Evolutionary conservation across 2,888 invertebrate species (phyloP).

Genomic region (Hyposoter dolosus): DNA sequence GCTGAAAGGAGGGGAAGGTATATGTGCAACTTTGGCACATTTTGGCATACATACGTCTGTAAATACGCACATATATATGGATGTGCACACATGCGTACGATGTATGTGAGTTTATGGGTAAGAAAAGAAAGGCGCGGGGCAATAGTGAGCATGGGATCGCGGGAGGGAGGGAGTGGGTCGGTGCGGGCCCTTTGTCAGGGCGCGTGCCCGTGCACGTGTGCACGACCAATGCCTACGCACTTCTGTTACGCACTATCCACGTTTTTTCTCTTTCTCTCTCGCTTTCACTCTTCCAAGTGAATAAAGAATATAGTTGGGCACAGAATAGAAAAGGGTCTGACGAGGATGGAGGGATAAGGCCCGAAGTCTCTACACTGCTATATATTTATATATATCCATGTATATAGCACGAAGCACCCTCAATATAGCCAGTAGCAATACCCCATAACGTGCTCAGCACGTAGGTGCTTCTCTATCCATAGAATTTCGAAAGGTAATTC

Average conservation of each 20-base stretch:
- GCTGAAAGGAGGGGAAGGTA: constrained; percentile 61
- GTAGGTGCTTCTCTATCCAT: constrained; percentile 76
- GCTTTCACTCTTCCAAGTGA: constrained; percentile 54
- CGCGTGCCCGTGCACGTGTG: constrained; percentile 84
- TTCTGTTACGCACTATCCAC: constrained; percentile 73
- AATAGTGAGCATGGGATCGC: constrained; percentile 60
- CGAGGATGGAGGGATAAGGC: constrained; percentile 44
- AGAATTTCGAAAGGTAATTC: constrained; percentile 79
- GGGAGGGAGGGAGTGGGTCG: constrained; percentile 73
- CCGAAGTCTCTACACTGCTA: constrained; percentile 30
- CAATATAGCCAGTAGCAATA: constrained; percentile 66
- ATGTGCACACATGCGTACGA: background rate
- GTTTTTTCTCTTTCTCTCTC: constrained; percentile 59
- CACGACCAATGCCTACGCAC: constrained; percentile 83
- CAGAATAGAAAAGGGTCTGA: constrained; percentile 57
- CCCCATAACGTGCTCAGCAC: constrained; percentile 60
- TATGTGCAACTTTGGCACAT: constrained; percentile 25
- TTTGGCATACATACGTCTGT: background rate
- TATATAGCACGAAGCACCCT: constrained; percentile 56
- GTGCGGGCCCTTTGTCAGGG: constrained; percentile 84
- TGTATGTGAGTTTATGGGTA: background rate
- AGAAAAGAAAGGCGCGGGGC: constrained; percentile 2
- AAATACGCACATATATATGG: background rate
- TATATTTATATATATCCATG: constrained; percentile 42
- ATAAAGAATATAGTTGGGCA: constrained; percentile 38